Evolutionary conservation across 2,888 invertebrate genomes (phyloP).

Genomic region (Dromius quadrimaculatus): DNA sequence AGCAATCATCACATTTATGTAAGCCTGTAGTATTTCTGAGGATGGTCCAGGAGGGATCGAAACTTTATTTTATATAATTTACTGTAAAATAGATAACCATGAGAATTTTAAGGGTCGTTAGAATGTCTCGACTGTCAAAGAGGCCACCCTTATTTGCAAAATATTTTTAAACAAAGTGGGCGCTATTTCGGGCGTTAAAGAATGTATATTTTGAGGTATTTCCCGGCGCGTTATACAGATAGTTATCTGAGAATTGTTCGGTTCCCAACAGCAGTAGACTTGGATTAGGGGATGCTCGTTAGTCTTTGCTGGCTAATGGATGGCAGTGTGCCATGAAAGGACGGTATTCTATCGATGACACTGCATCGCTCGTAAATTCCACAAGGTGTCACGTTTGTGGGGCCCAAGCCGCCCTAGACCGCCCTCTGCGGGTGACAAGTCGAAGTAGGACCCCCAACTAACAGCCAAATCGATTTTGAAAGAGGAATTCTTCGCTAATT

Average conservation of each 20-base stretch:
- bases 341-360: constrained; percentile 22
- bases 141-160: constrained; percentile 22
- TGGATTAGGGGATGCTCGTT: not conserved
- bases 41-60: too few species aligned
- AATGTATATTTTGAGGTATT: constrained; percentile 19
- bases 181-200: constrained; percentile 24
- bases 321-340: constrained; percentile 13
- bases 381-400: constrained; percentile 42
- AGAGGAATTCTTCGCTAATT: constrained; percentile 15
- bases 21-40: too few species aligned
- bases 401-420: constrained; percentile 31
- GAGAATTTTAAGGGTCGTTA: too few species aligned
- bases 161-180: constrained; percentile 10
- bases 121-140: not conserved
- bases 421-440: constrained; percentile 20
- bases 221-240: constrained; percentile 42
- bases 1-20: too few species aligned
- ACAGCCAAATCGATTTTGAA: constrained; percentile 11
- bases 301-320: constrained; percentile 18
- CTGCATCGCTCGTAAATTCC: constrained; percentile 39
- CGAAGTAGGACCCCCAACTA: not conserved
- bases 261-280: not conserved
- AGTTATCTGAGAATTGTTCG: constrained; percentile 23
- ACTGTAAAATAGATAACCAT: too few species aligned
- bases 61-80: too few species aligned